Percentiles rank a stretch among this genome's conserved stretches.
Conservation (phyloP, 2,113 vertebrate species). For the Neogobius melanostomus region DNA sequence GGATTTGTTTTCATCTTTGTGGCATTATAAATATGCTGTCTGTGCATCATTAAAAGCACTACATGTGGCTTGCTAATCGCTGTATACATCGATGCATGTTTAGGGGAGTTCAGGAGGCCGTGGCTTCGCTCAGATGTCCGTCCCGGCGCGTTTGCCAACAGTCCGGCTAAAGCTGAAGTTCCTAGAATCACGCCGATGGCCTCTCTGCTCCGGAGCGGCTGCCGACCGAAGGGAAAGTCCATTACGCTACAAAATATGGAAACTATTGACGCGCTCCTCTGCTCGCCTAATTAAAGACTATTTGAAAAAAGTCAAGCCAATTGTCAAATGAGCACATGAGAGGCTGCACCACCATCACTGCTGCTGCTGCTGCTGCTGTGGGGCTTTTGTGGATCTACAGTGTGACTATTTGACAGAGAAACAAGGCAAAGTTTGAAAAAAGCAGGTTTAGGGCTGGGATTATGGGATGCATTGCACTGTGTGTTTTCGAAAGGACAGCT, state of each 20-base stretch:
- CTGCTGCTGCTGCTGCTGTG: constrained; percentile 22
- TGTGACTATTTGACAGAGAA: too few species aligned
- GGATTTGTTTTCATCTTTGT: too few species aligned
- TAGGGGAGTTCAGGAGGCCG: too few species aligned
- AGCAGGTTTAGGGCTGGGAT: too few species aligned
- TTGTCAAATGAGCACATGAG: constrained; percentile 70
- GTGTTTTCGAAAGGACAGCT: too few species aligned
- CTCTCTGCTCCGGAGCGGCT: constrained; percentile 32
- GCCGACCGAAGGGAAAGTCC: constrained; percentile 62
- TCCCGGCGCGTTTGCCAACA: background rate
- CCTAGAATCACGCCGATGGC: background rate
- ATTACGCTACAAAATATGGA: constrained; percentile 65
- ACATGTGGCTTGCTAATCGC: too few species aligned
- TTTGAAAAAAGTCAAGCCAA: constrained; percentile 71
- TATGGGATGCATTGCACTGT: too few species aligned
- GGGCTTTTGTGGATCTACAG: background rate
- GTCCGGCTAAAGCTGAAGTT: background rate
- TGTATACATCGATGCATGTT: too few species aligned
- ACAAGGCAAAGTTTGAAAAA: too few species aligned
- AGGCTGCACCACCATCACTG: constrained; percentile 9
- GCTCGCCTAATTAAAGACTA: constrained; percentile 71
- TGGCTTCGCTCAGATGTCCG: background rate
- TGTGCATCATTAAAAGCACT: too few species aligned
- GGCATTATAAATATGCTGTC: too few species aligned
- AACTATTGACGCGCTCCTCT: constrained; percentile 65